Base-by-base conservation (phyloP, 2,797 vertebrate genomes). In the Otolemur crassicaudatus region DNA sequence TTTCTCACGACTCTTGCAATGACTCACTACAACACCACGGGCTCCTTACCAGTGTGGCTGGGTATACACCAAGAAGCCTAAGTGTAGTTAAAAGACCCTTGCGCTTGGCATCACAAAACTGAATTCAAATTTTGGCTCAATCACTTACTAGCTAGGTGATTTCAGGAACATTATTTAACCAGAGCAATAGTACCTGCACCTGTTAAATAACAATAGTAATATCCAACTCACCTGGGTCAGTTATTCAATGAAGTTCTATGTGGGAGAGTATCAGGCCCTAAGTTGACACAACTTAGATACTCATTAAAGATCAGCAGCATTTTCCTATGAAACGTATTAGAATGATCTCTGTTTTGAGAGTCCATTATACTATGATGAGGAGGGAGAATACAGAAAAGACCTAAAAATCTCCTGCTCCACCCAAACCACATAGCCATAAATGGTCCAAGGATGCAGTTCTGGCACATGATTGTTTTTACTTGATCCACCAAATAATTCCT, bases 271-370 rank as follows among this genome's bases (percentile, higher is more conserved):
- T 82, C 43, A 87, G 77, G 17, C n/a, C 37, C 43, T 79, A 27
- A 5, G 56, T 19, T 79, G 40, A 92, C 5, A 65, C 31, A 17
- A 40, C 34, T 40, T 53, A 58, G 16, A 1, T 25, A 77, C 17
- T 94, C 65, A 69, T 69, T 81, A 73, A 63, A 96, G 14, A 94
- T 86, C 29, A 27, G 34, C 37, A 63, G 12, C 6, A 86, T 90
- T 70, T 96, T 82, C 13, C 12, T 96, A 67, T 75, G 61, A 34
- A 95, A 88, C 31, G 6, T 23, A 43, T 65, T 82, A 43, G 22
- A 89, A 22, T 46, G 75, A 60, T 4, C 40, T 93, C 58, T 56
- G 27, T 40, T 94, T 91, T 58, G 29, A 90, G 37, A 82, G 27
- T 58, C 9, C 75, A 1, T 85, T 90, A 22, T 31, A 89, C 49